phyloP scores from a whole-genome alignment of 2,888 invertebrate genomes.

The Parnassius mnemosyne region DNA sequence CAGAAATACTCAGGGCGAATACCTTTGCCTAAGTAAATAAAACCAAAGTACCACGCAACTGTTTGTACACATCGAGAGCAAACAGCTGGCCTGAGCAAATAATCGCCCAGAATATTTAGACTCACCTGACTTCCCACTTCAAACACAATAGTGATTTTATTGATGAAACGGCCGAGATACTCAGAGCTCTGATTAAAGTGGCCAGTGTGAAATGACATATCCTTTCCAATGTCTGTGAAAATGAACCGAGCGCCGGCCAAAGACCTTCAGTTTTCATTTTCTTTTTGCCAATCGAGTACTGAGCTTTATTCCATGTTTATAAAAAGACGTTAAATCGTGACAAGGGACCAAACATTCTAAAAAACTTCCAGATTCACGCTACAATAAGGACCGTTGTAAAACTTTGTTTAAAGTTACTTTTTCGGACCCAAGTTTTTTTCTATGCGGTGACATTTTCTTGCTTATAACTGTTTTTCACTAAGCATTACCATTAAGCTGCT shows the following conservation, averaged over 20 bases:
- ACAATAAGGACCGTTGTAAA: neutral
- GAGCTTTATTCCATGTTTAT: conserved; percentile 34
- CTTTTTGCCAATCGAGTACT: conserved; percentile 29
- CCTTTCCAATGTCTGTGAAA: conserved; percentile 35
- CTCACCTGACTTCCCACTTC: conserved; percentile 8
- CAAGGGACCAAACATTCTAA: conserved; percentile 22
- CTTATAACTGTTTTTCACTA: too few species aligned
- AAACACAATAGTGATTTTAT: neutral
- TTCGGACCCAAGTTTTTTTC: too few species aligned
- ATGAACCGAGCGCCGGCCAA: conserved; percentile 39
- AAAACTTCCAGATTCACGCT: neutral
- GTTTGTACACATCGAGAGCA: conserved; percentile 17
- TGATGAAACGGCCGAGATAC: neutral
- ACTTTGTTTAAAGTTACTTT: too few species aligned
- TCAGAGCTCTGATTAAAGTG: conserved; percentile 24
- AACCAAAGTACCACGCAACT: conserved; percentile 10
- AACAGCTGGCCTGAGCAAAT: conserved; percentile 14
- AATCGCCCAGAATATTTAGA: conserved; percentile 21
- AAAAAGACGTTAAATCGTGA: conserved; percentile 38
- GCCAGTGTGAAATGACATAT: conserved; percentile 24
- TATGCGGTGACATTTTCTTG: too few species aligned
- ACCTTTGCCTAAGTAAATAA: conserved; percentile 23
- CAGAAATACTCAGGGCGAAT: neutral
- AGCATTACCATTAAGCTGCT: too few species aligned
- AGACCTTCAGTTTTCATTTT: conserved; percentile 43